Percentiles rank a stretch among this genome's conserved stretches.
These are phyloP conservation scores for Vollenhovia emeryi DNA, from an alignment of 1,140 invertebrate genomes.

Conservation along the genomic window DNA sequence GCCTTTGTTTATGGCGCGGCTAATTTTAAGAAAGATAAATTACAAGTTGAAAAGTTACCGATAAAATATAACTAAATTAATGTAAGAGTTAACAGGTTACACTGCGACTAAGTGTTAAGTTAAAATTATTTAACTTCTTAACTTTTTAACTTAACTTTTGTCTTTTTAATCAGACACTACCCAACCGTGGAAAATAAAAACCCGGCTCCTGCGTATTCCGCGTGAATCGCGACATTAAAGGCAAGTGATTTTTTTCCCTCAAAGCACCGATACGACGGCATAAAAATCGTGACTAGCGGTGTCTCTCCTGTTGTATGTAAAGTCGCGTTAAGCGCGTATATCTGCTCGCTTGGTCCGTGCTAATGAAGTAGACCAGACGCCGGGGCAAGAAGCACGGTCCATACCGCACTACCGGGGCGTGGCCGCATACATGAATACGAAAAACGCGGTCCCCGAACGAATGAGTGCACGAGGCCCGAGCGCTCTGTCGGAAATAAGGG, in stretches of 20 bases:
- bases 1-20: too few species aligned
- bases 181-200: not conserved
- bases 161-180: too few species aligned
- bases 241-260: not conserved
- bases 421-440: constrained; percentile 80
- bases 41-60: too few species aligned
- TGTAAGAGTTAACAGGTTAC: too few species aligned
- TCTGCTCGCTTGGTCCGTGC: constrained; percentile 47
- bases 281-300: constrained; percentile 18
- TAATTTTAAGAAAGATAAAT: too few species aligned
- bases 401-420: constrained; percentile 77
- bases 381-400: constrained; percentile 68
- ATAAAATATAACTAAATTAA: too few species aligned
- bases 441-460: constrained; percentile 65
- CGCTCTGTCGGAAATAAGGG: constrained; percentile 48
- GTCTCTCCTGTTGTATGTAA: constrained; percentile 66
- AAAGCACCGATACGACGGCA: constrained; percentile 35
- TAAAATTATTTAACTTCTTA: too few species aligned
- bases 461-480: constrained; percentile 45
- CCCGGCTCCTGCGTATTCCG: not conserved
- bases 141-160: too few species aligned
- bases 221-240: not conserved
- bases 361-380: constrained; percentile 80
- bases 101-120: too few species aligned
- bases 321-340: constrained; percentile 65